Conservation (phyloP, 2,113 vertebrate species). For the Anseranas semipalmata region DNA sequence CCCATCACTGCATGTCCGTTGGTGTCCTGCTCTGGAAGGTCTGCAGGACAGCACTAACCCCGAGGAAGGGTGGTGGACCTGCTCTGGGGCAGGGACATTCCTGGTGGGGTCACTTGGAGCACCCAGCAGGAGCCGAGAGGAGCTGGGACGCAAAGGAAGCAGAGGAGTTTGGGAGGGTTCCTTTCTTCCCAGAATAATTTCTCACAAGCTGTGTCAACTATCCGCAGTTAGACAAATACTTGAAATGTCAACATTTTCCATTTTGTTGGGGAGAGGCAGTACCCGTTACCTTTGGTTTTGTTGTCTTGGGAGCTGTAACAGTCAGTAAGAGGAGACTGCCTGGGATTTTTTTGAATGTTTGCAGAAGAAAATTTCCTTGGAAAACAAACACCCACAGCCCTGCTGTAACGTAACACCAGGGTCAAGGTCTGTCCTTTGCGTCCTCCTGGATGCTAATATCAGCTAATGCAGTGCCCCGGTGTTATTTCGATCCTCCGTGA, state of each 20-base stretch:
- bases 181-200: constrained; percentile 37
- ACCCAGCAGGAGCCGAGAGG: not conserved
- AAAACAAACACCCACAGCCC: constrained; percentile 22
- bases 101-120: not conserved
- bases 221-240: constrained; percentile 64
- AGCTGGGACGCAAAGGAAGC: not conserved
- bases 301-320: constrained; percentile 31
- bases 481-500: not conserved
- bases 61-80: not conserved
- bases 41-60: not conserved
- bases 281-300: constrained; percentile 21
- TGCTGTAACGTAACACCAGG: not conserved
- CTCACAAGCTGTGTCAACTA: constrained; percentile 77
- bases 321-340: not conserved
- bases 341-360: constrained; percentile 7
- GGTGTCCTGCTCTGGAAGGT: accelerated
- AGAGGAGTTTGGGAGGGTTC: not conserved
- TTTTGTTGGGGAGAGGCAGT: not conserved
- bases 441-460: not conserved
- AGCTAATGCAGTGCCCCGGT: not conserved
- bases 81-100: not conserved
- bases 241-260: constrained; percentile 42
- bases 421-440: not conserved
- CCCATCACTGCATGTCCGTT: accelerated
- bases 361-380: not conserved